Percentiles rank a stretch among this genome's conserved stretches.
phyloP scores from a whole-genome alignment of 2,797 vertebrate species.

The Pseudochaenichthys georgianus region DNA sequence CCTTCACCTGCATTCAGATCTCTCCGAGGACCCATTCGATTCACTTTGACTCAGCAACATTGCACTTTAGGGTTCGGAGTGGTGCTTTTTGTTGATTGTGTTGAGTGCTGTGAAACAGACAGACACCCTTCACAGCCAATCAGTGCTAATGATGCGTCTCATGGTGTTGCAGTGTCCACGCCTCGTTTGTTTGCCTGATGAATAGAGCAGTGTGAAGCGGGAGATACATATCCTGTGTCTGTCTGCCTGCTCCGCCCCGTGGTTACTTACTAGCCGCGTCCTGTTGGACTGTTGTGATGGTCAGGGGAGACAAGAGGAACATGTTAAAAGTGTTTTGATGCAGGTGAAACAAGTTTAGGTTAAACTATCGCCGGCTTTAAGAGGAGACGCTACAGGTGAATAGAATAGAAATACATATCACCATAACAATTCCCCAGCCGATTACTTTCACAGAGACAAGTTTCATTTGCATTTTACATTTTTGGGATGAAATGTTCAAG shows the following conservation, averaged over 20 bases:
- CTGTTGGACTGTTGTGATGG: neutral
- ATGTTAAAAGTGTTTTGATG: neutral
- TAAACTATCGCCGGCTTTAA: neutral
- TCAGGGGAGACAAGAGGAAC: neutral
- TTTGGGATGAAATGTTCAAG: no score
- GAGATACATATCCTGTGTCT: slow-evolving; percentile 31
- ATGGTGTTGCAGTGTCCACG: slow-evolving; percentile 19
- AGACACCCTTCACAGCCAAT: slow-evolving; percentile 51
- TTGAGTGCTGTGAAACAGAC: neutral
- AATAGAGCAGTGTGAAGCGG: slow-evolving; percentile 39
- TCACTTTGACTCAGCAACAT: slow-evolving; percentile 28
- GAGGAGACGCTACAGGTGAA: no score
- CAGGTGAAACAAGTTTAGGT: slow-evolving; percentile 13
- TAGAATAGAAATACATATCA: no score
- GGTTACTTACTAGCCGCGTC: slow-evolving; percentile 25
- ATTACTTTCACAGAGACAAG: no score
- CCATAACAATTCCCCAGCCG: no score
- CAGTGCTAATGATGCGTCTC: slow-evolving; percentile 57
- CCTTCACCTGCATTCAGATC: slow-evolving; percentile 40
- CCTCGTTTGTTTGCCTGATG: slow-evolving; percentile 55
- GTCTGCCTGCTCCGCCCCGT: slow-evolving; percentile 47
- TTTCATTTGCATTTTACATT: no score
- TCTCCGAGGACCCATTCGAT: slow-evolving; percentile 22
- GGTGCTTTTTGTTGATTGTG: slow-evolving; percentile 22
- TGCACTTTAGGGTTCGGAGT: slow-evolving; percentile 21